These are phyloP conservation scores for Sebastes minor DNA, from an alignment of 2,797 vertebrate genomes.

Conservation along the genomic window DNA sequence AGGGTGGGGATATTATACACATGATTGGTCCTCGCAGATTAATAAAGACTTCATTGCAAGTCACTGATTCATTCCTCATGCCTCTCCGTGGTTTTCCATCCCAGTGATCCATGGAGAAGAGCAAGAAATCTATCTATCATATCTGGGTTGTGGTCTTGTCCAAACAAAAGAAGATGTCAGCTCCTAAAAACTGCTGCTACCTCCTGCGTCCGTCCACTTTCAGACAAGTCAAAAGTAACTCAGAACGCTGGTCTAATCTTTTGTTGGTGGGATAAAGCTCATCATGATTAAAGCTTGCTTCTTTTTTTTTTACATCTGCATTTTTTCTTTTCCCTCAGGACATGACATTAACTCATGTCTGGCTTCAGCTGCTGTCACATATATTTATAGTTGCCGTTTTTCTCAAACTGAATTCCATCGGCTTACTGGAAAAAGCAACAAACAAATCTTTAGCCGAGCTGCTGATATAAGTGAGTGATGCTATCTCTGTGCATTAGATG, in stretches of 20 bases:
- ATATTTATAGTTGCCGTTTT: slow-evolving; percentile 35
- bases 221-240: slow-evolving; percentile 49
- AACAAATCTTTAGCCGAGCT: slow-evolving; percentile 13
- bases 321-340: slow-evolving; percentile 39
- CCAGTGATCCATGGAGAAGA: slow-evolving; percentile 3
- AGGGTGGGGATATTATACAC: slow-evolving; percentile 52
- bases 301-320: slow-evolving; percentile 14
- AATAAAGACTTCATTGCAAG: slow-evolving; percentile 44
- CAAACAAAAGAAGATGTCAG: slow-evolving; percentile 26
- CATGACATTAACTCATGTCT: slow-evolving; percentile 39
- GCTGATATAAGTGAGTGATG: not conserved
- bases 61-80: slow-evolving; percentile 46
- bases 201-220: not conserved
- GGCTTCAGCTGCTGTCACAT: slow-evolving; percentile 17
- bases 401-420: slow-evolving; percentile 26
- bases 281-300: slow-evolving; percentile 45
- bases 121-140: slow-evolving; percentile 23
- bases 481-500: slow-evolving; percentile 28
- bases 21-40: slow-evolving; percentile 44
- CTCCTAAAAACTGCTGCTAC: slow-evolving; percentile 14
- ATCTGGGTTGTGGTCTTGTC: slow-evolving; percentile 24
- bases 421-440: slow-evolving; percentile 33
- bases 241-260: slow-evolving; percentile 50
- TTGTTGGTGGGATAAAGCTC: slow-evolving; percentile 15
- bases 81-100: slow-evolving; percentile 30